Evolutionary conservation across 2,888 invertebrate genomes (phyloP), one percentile per base, ranked within the genome.

Genomic region (Cantharis nigra): DNA sequence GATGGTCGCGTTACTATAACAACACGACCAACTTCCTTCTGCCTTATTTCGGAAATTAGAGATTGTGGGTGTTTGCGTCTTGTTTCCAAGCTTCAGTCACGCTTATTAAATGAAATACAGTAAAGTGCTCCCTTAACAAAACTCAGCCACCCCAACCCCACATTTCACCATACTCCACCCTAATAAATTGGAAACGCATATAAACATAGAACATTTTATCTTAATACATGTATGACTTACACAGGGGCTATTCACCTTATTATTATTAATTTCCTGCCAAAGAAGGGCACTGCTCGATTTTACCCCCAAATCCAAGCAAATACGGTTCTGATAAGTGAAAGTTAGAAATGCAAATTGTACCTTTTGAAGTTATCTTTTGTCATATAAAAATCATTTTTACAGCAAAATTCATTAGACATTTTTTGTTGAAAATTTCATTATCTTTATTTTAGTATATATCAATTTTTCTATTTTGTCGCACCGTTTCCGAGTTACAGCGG

Each of bases 181-280:
- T 67, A 67, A 67, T 67, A 67, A 67, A 67, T 67, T 67, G 65
- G 65, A 67, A 67, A 67, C 65, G 23, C 20, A 67, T 26, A 67
- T 26, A 67, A 67, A 67, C 65, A 67, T 67, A 3, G n/a, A n/a
- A 65, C 23, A 23, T 67, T 23, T 67, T 26, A 67, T 67, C 65
- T 67, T 67, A 67, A 67, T 26, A n/a, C 26, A 20, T n/a, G n/a
- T 23, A 67, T 67, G 65, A n/a, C n/a, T 49, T 49, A 9, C 10
- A n/a, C 4, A 33, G n/a, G 49, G 7, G n/a, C 5, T 9, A 2
- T n/a, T 49, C n/a, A n/a, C 13, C 13, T 49, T 49, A 2, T 26
- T 9, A 26, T 7, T 26, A 26, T 49, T n/a, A 49, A 49, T 49
- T n/a, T 49, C 49, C 49, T 49, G 49, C 0, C n/a, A n/a, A n/a